Evolutionary conservation across 2,797 vertebrate genomes (phyloP), one percentile per base, ranked within the genome.

Genomic region (Peromyscus nudipes): DNA sequence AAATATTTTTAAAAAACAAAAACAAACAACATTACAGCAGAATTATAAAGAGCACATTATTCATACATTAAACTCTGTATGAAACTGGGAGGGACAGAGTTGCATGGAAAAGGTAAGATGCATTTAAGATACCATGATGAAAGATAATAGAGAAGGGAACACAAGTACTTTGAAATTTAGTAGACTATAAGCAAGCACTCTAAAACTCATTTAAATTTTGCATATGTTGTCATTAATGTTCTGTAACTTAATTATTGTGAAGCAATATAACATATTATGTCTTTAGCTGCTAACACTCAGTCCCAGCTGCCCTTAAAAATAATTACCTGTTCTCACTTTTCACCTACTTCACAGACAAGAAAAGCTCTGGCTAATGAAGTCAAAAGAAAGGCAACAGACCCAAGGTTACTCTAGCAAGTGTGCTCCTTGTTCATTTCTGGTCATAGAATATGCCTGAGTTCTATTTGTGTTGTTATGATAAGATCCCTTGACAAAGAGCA

Each of bases 231-330:
- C 31, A 34, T 27, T 23, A 60, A 23, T 76, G 55, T 67, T 65
- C 90, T 86, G 19, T 55, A 91, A 55, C 29, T 96, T 82, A 64
- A 76, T 94, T 85, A 73, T 79, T 86, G 84, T 73, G 34, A 95
- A 93, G 43, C 16, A 82, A 46, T 46, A 62, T 65, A 94, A 83
- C 88, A 67, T 83, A 57, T 67, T 55, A 57, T 65, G 67, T 65
- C 69, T 86, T 86, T 88, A 82, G 14, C 23, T 43, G 87, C 89
- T 88, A 60, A 43, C 6, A 37, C 62, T 77, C 16, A 85, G 49
- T 65, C 49, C 29, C 75, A 77, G 52, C 29, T 95, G 23, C 85
- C 90, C 46, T 91, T 2, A 52, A 82, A 92, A 93, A 37, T 81
- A 71, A 86, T 71, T 88, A 73, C 71, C 55, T 49, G 55, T 79